A percentile compares a stretch with the other conserved stretches of the same genome.
Evolutionary conservation across 92 coral and sea anemone species (phyloP).

Genomic region (Desmophyllum pertusum): DNA sequence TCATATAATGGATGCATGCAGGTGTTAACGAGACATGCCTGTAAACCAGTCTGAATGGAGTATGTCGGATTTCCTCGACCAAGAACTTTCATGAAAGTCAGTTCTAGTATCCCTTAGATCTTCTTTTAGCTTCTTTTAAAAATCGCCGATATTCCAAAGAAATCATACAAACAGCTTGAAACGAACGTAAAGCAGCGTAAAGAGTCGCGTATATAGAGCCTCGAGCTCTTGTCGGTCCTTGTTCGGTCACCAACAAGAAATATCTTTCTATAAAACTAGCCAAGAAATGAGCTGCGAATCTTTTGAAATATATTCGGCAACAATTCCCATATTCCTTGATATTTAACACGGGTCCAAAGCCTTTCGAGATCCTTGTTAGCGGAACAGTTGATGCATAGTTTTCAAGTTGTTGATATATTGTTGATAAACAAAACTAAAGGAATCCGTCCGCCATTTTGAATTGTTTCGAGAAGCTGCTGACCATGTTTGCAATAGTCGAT

Average conservation of each 20-base stretch:
- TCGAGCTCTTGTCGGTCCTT: too few relatives aligned
- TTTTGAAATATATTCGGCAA: neutral
- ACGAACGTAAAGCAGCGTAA: too few relatives aligned
- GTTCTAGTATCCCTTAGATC: neutral
- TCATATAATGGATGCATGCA: neutral
- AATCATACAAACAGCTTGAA: neutral
- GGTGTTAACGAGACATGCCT: neutral
- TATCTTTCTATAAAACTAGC: neutral
- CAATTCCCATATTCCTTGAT: neutral
- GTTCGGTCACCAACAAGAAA: too few relatives aligned
- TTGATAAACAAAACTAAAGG: conserved; percentile 7
- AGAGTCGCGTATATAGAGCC: too few relatives aligned
- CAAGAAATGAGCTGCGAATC: neutral
- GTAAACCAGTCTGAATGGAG: too few relatives aligned
- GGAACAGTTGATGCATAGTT: neutral
- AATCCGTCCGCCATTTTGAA: conserved; percentile 43
- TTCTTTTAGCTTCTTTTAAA: neutral
- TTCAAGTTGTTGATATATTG: conserved; percentile 26
- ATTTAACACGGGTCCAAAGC: neutral
- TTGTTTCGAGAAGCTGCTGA: conserved; percentile 18
- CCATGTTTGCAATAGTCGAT: neutral
- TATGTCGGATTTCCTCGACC: neutral
- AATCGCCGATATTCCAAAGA: neutral
- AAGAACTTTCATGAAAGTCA: neutral
- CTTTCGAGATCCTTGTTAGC: neutral